phyloP scores from a whole-genome alignment of 2,888 invertebrate species.

The Cyclophora punctaria region DNA sequence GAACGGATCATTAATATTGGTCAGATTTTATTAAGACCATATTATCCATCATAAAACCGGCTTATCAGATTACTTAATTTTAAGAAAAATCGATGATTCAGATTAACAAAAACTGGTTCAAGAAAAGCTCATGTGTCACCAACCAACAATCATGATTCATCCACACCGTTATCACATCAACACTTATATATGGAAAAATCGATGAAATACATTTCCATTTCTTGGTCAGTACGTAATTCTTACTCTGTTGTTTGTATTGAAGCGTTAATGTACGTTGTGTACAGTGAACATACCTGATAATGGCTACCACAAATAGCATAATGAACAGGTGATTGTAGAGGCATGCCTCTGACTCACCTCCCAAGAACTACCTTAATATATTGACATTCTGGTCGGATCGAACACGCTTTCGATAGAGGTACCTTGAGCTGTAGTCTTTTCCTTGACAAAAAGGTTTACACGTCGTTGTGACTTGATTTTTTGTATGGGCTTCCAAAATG shows the following conservation, averaged over 20 bases:
- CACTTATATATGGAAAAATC: not conserved
- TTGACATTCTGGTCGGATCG: slow-evolving; percentile 40
- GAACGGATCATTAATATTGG: no score
- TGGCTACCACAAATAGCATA: slow-evolving; percentile 18
- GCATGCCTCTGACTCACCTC: slow-evolving; percentile 42
- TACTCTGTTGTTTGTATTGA: slow-evolving; percentile 13
- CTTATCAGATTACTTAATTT: no score
- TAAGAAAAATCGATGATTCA: not conserved
- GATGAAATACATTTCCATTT: slow-evolving; percentile 2
- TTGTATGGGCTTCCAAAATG: no score
- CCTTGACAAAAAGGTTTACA: no score
- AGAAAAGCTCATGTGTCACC: not conserved
- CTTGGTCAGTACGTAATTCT: slow-evolving; percentile 6
- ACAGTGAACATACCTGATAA: slow-evolving; percentile 23
- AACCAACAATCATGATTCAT: not conserved
- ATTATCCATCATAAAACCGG: no score
- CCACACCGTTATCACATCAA: not conserved
- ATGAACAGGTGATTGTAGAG: slow-evolving; percentile 36
- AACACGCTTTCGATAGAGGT: not conserved
- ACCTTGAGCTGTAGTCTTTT: not conserved
- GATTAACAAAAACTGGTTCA: not conserved
- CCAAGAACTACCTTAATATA: slow-evolving; percentile 20
- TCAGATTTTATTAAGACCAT: no score
- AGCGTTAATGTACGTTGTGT: slow-evolving; percentile 19
- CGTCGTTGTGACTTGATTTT: no score